These are phyloP conservation scores for Drosophila algonquin DNA, from an alignment of 2,888 invertebrate genomes.

Conservation along the genomic window DNA sequence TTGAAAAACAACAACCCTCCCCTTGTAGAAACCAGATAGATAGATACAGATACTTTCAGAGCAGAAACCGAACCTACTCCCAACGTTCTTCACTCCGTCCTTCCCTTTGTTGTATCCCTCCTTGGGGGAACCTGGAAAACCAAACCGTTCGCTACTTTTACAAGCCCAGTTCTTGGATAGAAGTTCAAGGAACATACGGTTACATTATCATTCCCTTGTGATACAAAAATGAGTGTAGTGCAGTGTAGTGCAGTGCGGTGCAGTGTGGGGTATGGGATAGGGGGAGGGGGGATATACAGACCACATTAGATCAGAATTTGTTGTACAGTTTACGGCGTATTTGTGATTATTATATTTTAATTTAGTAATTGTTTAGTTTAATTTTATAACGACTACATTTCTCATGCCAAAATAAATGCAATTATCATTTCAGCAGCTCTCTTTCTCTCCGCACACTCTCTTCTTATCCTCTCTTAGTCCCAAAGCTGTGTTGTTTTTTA, in stretches of 20 bases:
- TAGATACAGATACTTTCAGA: constrained; percentile 19
- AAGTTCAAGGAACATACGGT: neutral
- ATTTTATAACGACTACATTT: constrained; percentile 34
- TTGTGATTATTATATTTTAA: constrained; percentile 57
- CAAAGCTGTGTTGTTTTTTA: neutral
- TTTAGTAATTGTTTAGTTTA: constrained; percentile 53
- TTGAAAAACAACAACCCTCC: constrained; percentile 45
- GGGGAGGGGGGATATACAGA: constrained; percentile 60
- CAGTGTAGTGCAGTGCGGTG: constrained; percentile 1
- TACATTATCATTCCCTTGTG: constrained; percentile 50
- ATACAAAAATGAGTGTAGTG: constrained; percentile 42
- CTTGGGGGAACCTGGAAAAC: neutral
- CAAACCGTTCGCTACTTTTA: constrained; percentile 12
- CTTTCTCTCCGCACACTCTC: neutral
- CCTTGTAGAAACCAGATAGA: constrained; percentile 13
- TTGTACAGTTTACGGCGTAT: constrained; percentile 50
- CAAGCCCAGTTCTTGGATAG: neutral
- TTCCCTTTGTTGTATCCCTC: neutral
- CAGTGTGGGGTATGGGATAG: neutral
- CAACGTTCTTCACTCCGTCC: constrained; percentile 44
- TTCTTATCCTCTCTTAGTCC: neutral
- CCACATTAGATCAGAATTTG: constrained; percentile 6
- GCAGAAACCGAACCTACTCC: constrained; percentile 11
- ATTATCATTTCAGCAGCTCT: constrained; percentile 39
- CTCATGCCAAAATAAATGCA: constrained; percentile 60